Evolutionary conservation across 1,140 invertebrate genomes (phyloP).

Genomic region (Ips typographus): DNA sequence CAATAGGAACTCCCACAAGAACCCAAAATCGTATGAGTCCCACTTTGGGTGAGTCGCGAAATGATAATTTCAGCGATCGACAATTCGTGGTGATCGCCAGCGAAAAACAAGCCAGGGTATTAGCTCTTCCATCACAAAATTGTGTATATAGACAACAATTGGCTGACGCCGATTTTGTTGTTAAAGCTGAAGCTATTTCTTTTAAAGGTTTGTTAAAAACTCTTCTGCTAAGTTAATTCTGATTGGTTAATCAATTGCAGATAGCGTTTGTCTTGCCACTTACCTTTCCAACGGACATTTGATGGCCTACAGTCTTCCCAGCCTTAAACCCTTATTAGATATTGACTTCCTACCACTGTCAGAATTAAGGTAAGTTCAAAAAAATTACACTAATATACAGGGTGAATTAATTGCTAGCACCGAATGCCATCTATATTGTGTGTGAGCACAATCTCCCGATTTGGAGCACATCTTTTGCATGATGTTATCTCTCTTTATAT

Average conservation of each 20-base stretch:
- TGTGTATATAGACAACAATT: slow-evolving; percentile 84
- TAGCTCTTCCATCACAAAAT: slow-evolving; percentile 92
- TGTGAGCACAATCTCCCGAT: slow-evolving; percentile 24
- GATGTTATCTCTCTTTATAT: background rate
- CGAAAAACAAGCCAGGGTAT: slow-evolving; percentile 93
- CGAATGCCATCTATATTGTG: slow-evolving; percentile 17
- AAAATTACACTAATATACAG: background rate
- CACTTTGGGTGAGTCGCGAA: slow-evolving; percentile 58
- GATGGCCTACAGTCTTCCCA: slow-evolving; percentile 89
- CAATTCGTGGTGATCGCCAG: slow-evolving; percentile 93
- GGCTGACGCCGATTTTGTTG: slow-evolving; percentile 86
- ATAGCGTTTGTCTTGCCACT: slow-evolving; percentile 90
- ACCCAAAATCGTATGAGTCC: slow-evolving; percentile 72
- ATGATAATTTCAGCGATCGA: slow-evolving; percentile 68
- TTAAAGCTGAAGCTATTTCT: slow-evolving; percentile 90
- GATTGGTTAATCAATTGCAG: slow-evolving; percentile 55
- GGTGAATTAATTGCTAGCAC: background rate
- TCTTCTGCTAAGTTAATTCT: background rate
- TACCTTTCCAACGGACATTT: slow-evolving; percentile 93
- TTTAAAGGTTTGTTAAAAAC: slow-evolving; percentile 73
- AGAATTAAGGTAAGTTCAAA: slow-evolving; percentile 80
- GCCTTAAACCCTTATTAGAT: slow-evolving; percentile 86
- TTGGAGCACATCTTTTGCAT: slow-evolving; percentile 32
- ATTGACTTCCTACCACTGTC: slow-evolving; percentile 91
- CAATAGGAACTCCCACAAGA: slow-evolving; percentile 64